These are phyloP conservation scores for Tuberolachnus salignus DNA, from an alignment of 2,888 invertebrate species.

Conservation along the genomic window DNA sequence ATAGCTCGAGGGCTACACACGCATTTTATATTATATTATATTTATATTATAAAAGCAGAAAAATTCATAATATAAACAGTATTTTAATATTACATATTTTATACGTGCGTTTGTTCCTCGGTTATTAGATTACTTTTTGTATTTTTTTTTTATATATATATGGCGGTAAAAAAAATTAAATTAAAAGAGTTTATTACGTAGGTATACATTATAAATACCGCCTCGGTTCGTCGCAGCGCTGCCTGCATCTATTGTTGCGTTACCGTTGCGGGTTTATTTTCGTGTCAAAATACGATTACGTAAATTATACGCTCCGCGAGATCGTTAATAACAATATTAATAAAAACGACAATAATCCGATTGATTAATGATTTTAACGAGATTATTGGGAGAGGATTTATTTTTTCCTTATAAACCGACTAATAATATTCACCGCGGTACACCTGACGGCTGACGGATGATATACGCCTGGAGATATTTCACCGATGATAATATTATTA, in stretches of 20 bases:
- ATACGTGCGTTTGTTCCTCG: not conserved
- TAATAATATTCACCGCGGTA: not conserved
- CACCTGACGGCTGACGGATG: not conserved
- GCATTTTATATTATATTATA: not conserved
- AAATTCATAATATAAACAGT: too few species aligned
- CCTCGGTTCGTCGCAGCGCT: not conserved
- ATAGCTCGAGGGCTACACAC: not conserved
- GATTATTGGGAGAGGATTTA: not conserved
- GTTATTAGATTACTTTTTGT: constrained; percentile 17
- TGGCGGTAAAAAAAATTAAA: not conserved
- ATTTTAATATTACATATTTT: too few species aligned
- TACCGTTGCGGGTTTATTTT: constrained; percentile 24
- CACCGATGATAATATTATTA: not conserved
- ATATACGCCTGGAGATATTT: constrained; percentile 27
- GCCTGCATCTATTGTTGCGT: constrained; percentile 20
- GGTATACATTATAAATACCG: not conserved
- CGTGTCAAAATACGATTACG: constrained; percentile 23
- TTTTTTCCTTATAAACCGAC: not conserved
- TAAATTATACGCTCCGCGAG: constrained; percentile 17
- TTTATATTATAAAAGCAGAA: too few species aligned
- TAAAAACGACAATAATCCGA: constrained; percentile 28
- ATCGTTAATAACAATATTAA: constrained; percentile 10
- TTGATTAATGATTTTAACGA: constrained; percentile 10
- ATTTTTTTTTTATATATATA: not conserved
- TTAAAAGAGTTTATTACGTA: not conserved